phyloP scores from a whole-genome alignment of 2,888 invertebrate genomes.

The Drosophila macrospina region DNA sequence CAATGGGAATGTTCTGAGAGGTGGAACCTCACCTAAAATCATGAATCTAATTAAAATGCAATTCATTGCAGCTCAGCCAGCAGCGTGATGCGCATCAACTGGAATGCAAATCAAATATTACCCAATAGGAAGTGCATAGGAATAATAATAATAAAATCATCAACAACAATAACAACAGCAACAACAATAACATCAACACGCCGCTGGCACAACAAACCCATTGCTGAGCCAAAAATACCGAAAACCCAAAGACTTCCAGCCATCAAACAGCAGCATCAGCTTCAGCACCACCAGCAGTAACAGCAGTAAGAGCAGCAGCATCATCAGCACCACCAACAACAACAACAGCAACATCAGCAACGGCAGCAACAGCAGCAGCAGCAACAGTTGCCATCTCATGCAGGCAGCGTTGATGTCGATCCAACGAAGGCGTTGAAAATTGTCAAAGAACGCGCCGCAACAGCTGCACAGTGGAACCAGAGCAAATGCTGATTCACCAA shows the following conservation, averaged over 20 bases:
- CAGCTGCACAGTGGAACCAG: conserved; percentile 49
- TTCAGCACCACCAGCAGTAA: conserved; percentile 23
- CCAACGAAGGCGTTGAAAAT: conserved; percentile 80
- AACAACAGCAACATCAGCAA: conserved; percentile 28
- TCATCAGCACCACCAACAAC: conserved; percentile 20
- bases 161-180: conserved; percentile 62
- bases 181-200: conserved; percentile 38
- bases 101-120: conserved; percentile 80
- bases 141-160: conserved; percentile 80
- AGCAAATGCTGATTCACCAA: background rate
- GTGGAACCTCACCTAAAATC: conserved; percentile 63
- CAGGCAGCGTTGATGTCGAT: conserved; percentile 65
- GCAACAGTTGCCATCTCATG: conserved; percentile 76
- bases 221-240: conserved; percentile 34
- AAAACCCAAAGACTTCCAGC: conserved; percentile 57
- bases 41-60: conserved; percentile 81
- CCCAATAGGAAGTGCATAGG: conserved; percentile 77
- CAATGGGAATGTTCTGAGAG: conserved; percentile 35
- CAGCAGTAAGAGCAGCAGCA: conserved; percentile 18
- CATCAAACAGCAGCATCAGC: conserved; percentile 76
- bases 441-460: conserved; percentile 81
- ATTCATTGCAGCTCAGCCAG: conserved; percentile 64
- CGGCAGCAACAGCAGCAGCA: conserved; percentile 31
- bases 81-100: conserved; percentile 66
- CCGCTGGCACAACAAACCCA: conserved; percentile 74